Evolutionary conservation across 2,888 invertebrate species (phyloP).

Genomic region (Agrochola circellaris): DNA sequence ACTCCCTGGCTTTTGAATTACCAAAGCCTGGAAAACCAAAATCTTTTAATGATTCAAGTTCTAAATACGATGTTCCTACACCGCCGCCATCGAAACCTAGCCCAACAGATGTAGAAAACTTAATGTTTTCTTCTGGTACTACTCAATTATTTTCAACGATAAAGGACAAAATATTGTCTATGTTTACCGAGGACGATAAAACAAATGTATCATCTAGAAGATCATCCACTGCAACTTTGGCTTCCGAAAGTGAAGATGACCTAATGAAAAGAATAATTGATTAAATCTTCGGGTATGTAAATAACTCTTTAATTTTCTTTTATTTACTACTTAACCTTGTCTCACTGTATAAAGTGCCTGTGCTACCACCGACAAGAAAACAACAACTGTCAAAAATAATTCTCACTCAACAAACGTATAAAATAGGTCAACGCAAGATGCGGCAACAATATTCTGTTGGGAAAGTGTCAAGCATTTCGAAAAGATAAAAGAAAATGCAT

Average conservation of each 20-base stretch:
- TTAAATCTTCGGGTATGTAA: conserved; percentile 22
- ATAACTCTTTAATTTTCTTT: conserved; percentile 14
- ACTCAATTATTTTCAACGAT: conserved; percentile 71
- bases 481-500: conserved; percentile 49
- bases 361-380: too few species aligned
- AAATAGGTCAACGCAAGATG: conserved; percentile 74
- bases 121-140: conserved; percentile 15
- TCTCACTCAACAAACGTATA: too few species aligned
- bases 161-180: conserved; percentile 73
- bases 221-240: conserved; percentile 29
- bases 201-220: not conserved
- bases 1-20: conserved; percentile 57
- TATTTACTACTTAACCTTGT: not conserved
- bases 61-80: conserved; percentile 66
- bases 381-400: too few species aligned
- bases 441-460: conserved; percentile 69
- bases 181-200: conserved; percentile 66
- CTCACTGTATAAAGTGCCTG: too few species aligned
- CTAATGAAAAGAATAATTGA: conserved; percentile 41
- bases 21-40: conserved; percentile 36
- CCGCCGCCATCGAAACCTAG: conserved; percentile 28
- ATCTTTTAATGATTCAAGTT: conserved; percentile 63
- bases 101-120: conserved; percentile 47
- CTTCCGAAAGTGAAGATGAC: conserved; percentile 57
- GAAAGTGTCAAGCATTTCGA: conserved; percentile 72